Conservation (phyloP, 2,113 vertebrate genomes). For the Oceanodroma tethys region DNA sequence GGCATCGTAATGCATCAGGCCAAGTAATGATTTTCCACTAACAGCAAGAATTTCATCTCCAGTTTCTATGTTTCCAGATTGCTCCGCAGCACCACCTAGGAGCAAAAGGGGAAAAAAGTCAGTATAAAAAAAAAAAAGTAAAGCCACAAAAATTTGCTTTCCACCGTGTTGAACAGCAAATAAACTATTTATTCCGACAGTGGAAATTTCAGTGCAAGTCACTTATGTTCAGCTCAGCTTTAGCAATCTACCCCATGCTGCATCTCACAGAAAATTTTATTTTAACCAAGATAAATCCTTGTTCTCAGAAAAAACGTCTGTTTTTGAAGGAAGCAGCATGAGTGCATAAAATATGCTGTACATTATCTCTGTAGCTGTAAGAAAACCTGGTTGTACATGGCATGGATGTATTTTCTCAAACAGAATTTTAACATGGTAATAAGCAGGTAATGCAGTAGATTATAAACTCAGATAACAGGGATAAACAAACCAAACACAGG, state of each 20-base stretch:
- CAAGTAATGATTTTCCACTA: constrained; percentile 84
- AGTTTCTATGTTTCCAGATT: constrained; percentile 81
- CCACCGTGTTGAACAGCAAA: not conserved
- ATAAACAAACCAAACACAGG: not conserved
- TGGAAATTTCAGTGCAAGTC: not conserved
- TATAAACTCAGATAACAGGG: not conserved
- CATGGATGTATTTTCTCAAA: not conserved
- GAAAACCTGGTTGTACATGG: not conserved
- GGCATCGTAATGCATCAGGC: constrained; percentile 89
- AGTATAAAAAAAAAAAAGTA: not conserved
- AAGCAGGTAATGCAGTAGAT: not conserved
- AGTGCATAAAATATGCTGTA: not conserved
- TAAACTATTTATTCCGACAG: not conserved
- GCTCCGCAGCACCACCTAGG: constrained; percentile 88
- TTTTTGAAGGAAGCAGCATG: not conserved
- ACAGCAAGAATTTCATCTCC: constrained; percentile 91
- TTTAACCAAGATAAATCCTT: not conserved
- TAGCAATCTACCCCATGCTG: not conserved
- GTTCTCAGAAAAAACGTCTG: not conserved
- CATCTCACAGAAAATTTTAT: not conserved
- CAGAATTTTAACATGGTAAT: not conserved
- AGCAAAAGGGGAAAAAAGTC: not conserved
- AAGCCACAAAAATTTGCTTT: not conserved
- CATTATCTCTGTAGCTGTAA: not conserved
- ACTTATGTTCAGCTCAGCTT: not conserved